A percentile compares a stretch with the other conserved stretches of the same genome.
Conservation (phyloP, 2,888 invertebrate species). For the Eupithecia centaureata region DNA sequence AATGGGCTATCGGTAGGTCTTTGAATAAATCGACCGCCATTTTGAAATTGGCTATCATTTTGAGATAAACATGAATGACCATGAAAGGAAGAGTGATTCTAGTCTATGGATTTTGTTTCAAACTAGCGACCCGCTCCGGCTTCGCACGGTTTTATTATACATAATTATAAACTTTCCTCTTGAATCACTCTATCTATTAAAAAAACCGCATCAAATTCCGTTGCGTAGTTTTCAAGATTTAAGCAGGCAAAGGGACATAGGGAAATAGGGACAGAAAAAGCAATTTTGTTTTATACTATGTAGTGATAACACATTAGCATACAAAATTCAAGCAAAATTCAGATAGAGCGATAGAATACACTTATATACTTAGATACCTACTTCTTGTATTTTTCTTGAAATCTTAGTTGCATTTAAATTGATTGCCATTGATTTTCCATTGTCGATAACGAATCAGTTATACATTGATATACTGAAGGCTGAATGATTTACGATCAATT, state of each 20-base stretch:
- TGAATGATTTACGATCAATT: slow-evolving; percentile 27
- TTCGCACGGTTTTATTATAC: too few species aligned
- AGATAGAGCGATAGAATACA: neutral
- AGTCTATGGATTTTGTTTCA: neutral
- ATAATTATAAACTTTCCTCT: too few species aligned
- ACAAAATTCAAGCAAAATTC: too few species aligned
- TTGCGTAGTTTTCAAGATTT: too few species aligned
- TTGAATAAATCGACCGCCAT: slow-evolving; percentile 27
- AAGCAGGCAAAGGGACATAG: too few species aligned
- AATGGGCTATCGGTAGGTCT: slow-evolving; percentile 35
- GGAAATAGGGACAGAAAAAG: too few species aligned
- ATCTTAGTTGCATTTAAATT: slow-evolving; percentile 8
- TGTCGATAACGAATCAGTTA: slow-evolving; percentile 26
- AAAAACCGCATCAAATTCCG: too few species aligned
- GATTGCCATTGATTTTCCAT: slow-evolving; percentile 20
- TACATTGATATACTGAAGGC: slow-evolving; percentile 21
- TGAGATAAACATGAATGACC: slow-evolving; percentile 11
- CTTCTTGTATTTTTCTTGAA: slow-evolving; percentile 4
- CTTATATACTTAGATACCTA: neutral
- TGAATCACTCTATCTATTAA: too few species aligned
- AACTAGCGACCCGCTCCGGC: too few species aligned
- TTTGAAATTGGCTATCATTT: slow-evolving; percentile 20
- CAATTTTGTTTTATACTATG: too few species aligned
- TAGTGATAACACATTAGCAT: too few species aligned
- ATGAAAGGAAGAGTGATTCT: neutral